Evolutionary conservation across 2,797 vertebrate species (phyloP), one percentile per base, ranked within the genome.

Genomic region (Hydrocynus forskahlii): DNA sequence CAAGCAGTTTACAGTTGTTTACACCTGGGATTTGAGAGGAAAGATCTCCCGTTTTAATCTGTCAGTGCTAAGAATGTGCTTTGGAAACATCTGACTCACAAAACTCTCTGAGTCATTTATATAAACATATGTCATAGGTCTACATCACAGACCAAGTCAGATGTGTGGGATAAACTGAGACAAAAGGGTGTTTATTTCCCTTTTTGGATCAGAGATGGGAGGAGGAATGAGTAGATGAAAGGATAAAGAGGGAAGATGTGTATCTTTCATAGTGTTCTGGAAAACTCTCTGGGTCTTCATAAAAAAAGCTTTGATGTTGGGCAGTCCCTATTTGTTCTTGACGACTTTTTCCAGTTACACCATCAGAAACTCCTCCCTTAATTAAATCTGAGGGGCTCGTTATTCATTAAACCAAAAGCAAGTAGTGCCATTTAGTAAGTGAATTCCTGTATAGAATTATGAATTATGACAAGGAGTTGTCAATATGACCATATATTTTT

Each of bases 301-400:
- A 57, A 71, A 81, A 71, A 81, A 64, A 10, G 5, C 73, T 78
- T 78, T 83, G 76, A 81, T 85, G 78, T 75, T 35, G 19, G 59
- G 67, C 45, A 55, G 62, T 52, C 38, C 67, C 55, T 64, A 43
- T 86, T 60, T 74, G 62, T 78, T 21, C 54, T 57, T 29, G 45
- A 2, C 64, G 43, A 59, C 29, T 52, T 66, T 67, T 73, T 73
- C 17, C 29, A 72, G 69, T 35, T 19, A 4, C 13, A 21, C 63
- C 43, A 10, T 78, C 48, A 78, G 29, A 77, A 43, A 79, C 57
- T 14, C 70, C 19, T 74, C 29, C 52, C 40, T 43, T 40, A 43
- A 63, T 60, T 75, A 23, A 45, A n/a, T 29, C 35, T 35, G 25
- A 16, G 16, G 4, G 68, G 40, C 68, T 81, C 9, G 23, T 63